Percentiles rank a stretch among this genome's conserved stretches.
Evolutionary conservation across 2,113 vertebrate species (phyloP).

Genomic region (Lucifuga dentata): DNA sequence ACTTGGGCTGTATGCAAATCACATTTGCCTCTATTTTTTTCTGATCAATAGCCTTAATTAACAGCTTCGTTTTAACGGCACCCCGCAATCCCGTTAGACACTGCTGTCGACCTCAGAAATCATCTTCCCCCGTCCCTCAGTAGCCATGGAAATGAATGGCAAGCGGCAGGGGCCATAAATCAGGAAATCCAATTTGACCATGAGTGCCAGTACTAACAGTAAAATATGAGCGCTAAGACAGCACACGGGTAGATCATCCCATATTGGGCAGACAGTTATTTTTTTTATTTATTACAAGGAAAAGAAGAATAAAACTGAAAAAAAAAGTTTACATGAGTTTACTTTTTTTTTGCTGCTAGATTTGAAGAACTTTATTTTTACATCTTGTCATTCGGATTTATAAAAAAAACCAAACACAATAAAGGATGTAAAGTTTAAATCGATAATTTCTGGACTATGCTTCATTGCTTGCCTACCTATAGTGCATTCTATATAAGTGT

Average conservation of each 20-base stretch:
- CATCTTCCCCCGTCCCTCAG: constrained; percentile 61
- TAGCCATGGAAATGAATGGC: constrained; percentile 78
- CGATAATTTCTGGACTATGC: no score
- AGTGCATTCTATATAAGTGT: no score
- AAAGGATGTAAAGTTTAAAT: no score
- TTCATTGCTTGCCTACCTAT: no score
- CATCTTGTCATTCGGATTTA: no score
- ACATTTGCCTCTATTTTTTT: constrained; percentile 82
- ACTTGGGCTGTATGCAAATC: constrained; percentile 83
- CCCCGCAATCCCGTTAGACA: constrained; percentile 78
- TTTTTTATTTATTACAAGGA: constrained; percentile 40
- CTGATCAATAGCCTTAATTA: constrained; percentile 87
- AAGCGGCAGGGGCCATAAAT: constrained; percentile 74
- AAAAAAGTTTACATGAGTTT: constrained; percentile 21
- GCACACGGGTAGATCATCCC: constrained; percentile 69
- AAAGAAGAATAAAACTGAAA: neutral
- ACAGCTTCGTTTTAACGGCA: constrained; percentile 83
- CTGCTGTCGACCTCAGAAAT: constrained; percentile 76
- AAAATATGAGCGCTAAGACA: constrained; percentile 72
- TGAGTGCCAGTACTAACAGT: constrained; percentile 71
- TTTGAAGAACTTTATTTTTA: no score
- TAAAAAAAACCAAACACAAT: no score
- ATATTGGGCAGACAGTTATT: constrained; percentile 35
- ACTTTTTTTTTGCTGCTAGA: neutral
- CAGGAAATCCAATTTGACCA: constrained; percentile 83